phyloP scores from a whole-genome alignment of 2,113 vertebrate species.

The Daboia siamensis region DNA sequence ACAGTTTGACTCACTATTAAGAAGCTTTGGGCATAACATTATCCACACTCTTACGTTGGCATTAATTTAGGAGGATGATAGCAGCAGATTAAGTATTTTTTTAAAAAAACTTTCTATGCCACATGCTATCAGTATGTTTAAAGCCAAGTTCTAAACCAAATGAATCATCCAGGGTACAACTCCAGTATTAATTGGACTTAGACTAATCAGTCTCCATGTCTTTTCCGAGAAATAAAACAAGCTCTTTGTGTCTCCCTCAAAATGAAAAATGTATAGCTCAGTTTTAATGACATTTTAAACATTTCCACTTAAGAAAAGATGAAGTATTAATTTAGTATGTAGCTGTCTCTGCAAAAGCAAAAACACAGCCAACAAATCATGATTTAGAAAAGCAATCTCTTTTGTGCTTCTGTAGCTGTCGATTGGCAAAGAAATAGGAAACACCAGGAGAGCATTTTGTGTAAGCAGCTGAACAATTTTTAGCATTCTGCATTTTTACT shows the following conservation, averaged over 20 bases:
- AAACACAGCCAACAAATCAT: slow-evolving; percentile 23
- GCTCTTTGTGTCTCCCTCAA: slow-evolving; percentile 34
- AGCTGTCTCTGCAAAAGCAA: slow-evolving; percentile 29
- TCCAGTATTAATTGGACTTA: slow-evolving; percentile 48
- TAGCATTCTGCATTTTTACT: not conserved
- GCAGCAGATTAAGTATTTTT: not conserved
- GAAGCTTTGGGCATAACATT: not conserved
- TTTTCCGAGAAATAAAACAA: slow-evolving; percentile 40
- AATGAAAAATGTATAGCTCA: slow-evolving; percentile 41
- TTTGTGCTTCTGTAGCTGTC: slow-evolving; percentile 29
- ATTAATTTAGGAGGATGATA: not conserved
- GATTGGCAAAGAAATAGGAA: slow-evolving; percentile 32
- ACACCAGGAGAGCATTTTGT: slow-evolving; percentile 19
- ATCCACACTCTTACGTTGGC: not conserved
- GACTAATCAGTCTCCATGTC: slow-evolving; percentile 47
- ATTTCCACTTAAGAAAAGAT: slow-evolving; percentile 45
- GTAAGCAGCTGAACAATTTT: not conserved
- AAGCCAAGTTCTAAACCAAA: slow-evolving; percentile 50
- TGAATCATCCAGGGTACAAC: slow-evolving; percentile 44
- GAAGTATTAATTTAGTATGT: slow-evolving; percentile 25
- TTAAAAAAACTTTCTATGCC: slow-evolving; percentile 9
- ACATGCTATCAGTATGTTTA: slow-evolving; percentile 30
- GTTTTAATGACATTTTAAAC: slow-evolving; percentile 46
- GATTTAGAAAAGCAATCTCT: slow-evolving; percentile 27
- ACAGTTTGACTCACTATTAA: not conserved